phyloP scores from a whole-genome alignment of 2,888 invertebrate genomes.

The Pegoplata infirma region DNA sequence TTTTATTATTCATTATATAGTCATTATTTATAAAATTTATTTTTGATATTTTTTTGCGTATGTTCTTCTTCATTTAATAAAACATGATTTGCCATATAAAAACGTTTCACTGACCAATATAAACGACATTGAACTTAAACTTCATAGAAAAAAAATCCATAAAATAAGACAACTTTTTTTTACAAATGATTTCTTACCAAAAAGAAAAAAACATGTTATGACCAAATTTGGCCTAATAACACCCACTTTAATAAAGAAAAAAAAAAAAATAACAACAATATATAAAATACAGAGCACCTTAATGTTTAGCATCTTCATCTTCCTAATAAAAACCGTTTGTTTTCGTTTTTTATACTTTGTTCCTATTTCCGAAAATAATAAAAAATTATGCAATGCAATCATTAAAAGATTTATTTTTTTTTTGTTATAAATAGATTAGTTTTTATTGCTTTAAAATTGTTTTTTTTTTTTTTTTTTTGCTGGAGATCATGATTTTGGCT shows the following conservation, averaged over 20 bases:
- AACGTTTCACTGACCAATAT: conserved; percentile 3
- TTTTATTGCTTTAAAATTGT: not conserved
- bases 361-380: not conserved
- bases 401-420: not conserved
- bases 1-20: too few species aligned
- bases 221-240: not conserved
- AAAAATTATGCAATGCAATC: not conserved
- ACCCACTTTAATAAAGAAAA: not conserved
- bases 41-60: too few species aligned
- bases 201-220: not conserved
- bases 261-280: not conserved
- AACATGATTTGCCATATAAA: not conserved
- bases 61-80: not conserved
- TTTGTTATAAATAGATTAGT: not conserved
- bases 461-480: too few species aligned
- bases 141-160: conserved; percentile 13
- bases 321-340: not conserved
- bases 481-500: too few species aligned
- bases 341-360: not conserved
- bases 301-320: too few species aligned
- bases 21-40: too few species aligned
- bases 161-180: conserved; percentile 2
- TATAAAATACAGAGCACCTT: too few species aligned
- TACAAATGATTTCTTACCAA: not conserved
- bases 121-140: conserved; percentile 50